Evolutionary conservation across 2,113 vertebrate species (phyloP).

Genomic region (Microtus oregoni): DNA sequence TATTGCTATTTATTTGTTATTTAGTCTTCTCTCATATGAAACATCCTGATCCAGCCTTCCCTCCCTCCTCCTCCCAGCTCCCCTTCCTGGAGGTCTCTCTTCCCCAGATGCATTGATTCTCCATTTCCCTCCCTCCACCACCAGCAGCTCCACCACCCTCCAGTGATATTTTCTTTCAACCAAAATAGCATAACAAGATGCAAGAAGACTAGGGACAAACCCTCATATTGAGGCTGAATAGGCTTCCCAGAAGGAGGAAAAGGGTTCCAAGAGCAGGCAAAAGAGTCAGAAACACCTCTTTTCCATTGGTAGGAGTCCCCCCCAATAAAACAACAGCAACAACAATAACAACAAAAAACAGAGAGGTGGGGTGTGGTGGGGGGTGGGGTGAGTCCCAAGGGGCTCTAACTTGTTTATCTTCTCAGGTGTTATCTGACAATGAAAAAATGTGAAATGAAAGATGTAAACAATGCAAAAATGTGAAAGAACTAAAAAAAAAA

Average conservation of each 20-base stretch:
- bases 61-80: background rate
- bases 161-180: background rate
- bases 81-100: background rate
- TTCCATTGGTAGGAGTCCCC: background rate
- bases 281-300: background rate
- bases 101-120: background rate
- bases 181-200: background rate
- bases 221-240: background rate
- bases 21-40: background rate
- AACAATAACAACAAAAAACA: too few species aligned
- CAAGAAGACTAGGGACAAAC: background rate
- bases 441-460: background rate
- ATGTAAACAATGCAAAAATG: background rate
- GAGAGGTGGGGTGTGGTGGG: rapidly evolving
- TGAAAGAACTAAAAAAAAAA: background rate
- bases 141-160: background rate
- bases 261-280: background rate
- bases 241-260: background rate
- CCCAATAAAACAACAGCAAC: too few species aligned
- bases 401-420: background rate
- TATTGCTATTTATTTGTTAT: background rate
- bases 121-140: background rate
- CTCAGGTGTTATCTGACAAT: background rate
- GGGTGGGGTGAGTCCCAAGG: background rate
- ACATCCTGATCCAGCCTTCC: background rate